These are phyloP conservation scores for Melanotaenia maccullochi DNA, from an alignment of 2,797 vertebrate genomes.

Conservation along the genomic window DNA sequence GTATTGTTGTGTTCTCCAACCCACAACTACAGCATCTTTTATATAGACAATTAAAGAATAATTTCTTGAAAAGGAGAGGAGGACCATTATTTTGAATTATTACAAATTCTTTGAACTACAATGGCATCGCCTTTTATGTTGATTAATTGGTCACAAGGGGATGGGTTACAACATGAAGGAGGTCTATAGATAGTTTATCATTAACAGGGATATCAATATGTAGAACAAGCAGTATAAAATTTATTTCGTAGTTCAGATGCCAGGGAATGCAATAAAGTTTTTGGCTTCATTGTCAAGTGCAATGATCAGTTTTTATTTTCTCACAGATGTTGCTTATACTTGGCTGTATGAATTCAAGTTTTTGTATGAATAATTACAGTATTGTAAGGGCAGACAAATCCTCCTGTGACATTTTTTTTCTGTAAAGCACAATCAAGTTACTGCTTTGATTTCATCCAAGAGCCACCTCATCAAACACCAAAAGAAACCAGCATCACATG, in stretches of 20 bases:
- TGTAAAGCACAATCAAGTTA: slow-evolving; percentile 46
- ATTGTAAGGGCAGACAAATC: slow-evolving; percentile 50
- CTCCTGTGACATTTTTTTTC: slow-evolving; percentile 37
- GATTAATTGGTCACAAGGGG: slow-evolving; percentile 80
- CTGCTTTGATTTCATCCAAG: slow-evolving; percentile 72
- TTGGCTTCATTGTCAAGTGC: slow-evolving; percentile 14
- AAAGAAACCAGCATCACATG: slow-evolving; percentile 39
- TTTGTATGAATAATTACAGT: slow-evolving; percentile 43
- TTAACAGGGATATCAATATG: slow-evolving; percentile 49
- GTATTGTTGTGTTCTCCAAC: slow-evolving; percentile 72
- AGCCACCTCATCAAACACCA: slow-evolving; percentile 38
- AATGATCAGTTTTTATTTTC: slow-evolving; percentile 32
- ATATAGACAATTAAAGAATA: slow-evolving; percentile 81
- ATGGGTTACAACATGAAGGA: slow-evolving; percentile 66
- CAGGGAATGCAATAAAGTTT: slow-evolving; percentile 30
- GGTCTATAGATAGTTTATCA: slow-evolving; percentile 69
- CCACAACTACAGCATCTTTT: slow-evolving; percentile 60
- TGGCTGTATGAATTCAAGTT: slow-evolving; percentile 51
- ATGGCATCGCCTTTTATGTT: slow-evolving; percentile 63
- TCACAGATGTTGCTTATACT: slow-evolving; percentile 25
- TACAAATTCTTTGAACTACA: slow-evolving; percentile 75
- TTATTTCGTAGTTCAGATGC: slow-evolving; percentile 21
- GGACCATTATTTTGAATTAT: slow-evolving; percentile 72
- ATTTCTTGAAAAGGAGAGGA: slow-evolving; percentile 75
- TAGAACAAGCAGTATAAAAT: slow-evolving; percentile 40